Evolutionary conservation across 2,113 vertebrate species (phyloP).

Genomic region (Myotis yumanensis): DNA sequence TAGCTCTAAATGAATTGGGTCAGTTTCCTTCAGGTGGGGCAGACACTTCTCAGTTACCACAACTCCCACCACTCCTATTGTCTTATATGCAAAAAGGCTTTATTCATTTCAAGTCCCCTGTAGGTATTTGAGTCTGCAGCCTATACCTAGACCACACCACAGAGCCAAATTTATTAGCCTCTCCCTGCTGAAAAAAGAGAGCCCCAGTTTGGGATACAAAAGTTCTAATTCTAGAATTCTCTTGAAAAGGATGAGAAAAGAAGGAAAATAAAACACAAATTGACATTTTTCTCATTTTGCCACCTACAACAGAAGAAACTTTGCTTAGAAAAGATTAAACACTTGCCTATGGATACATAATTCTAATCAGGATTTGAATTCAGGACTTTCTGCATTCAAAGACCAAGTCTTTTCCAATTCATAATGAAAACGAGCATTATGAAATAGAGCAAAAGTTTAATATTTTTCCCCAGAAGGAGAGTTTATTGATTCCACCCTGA

Average conservation of each 20-base stretch:
- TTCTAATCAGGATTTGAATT: background rate
- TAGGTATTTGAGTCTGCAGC: background rate
- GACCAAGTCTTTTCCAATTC: background rate
- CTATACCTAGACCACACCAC: background rate
- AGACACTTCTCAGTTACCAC: background rate
- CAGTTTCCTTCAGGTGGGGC: background rate
- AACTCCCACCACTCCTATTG: background rate
- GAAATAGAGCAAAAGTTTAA: slow-evolving; percentile 10
- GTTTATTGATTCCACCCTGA: background rate
- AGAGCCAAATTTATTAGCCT: background rate
- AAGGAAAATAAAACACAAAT: background rate
- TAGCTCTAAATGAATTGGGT: background rate
- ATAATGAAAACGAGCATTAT: background rate
- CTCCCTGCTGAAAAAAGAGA: background rate
- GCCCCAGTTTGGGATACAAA: background rate
- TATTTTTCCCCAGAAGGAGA: background rate
- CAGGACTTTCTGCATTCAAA: background rate
- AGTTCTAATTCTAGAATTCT: background rate
- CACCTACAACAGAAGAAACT: background rate
- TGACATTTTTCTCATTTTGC: background rate
- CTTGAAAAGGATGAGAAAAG: background rate
- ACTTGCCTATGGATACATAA: background rate
- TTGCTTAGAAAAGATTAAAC: background rate
- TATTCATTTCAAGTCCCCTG: background rate
- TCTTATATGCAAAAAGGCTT: background rate